Evolutionary conservation across 2,888 invertebrate species (phyloP), one percentile per base, ranked within the genome.

Genomic region (Epinotia nisella): DNA sequence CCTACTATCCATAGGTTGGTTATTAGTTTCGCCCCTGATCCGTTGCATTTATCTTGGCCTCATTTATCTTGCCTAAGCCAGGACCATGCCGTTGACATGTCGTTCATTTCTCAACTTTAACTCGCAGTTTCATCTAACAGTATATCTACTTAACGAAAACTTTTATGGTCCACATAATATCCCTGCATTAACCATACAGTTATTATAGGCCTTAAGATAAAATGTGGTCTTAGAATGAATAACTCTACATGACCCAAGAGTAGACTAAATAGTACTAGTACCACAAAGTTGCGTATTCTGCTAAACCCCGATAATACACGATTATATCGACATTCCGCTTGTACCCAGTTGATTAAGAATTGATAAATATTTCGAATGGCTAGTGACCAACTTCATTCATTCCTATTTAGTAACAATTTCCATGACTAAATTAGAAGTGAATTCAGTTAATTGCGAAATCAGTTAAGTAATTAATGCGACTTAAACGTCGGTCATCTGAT

Each of bases 31-130:
- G 82, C 81, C 78, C 79, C 78, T 82, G 79, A 84, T 85, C 82
- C 81, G 81, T 86, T 88, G 87, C 87, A 88, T 87, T 87, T 85
- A 83, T n/a, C n/a, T 78, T 80, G 75, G 79, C 78, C 81, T 86
- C 90, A 89, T 92, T 91, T 88, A 88, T 91, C 90, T 90, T 87
- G 80, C 82, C 80, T 79, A 85, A 83, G 82, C 85, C 81, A 76
- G 82, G 82, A 83, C 87, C 85, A 86, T 90, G 89, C 81, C 85
- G 88, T 82, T 89, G 92, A 90, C 90, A 85, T 86, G 82, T 78
- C 83, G 83, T 86, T 90, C 89, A 91, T 92, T 91, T 90, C 87
- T 91, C 91, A 91, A 66, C 70, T 75, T 70, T 70, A 65, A 70
- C 70, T 66, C 74, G 74, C 65, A 85, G 84, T 83, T 85, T 87